phyloP scores from a whole-genome alignment of 2,797 vertebrate species.

The Nannoperca australis region DNA sequence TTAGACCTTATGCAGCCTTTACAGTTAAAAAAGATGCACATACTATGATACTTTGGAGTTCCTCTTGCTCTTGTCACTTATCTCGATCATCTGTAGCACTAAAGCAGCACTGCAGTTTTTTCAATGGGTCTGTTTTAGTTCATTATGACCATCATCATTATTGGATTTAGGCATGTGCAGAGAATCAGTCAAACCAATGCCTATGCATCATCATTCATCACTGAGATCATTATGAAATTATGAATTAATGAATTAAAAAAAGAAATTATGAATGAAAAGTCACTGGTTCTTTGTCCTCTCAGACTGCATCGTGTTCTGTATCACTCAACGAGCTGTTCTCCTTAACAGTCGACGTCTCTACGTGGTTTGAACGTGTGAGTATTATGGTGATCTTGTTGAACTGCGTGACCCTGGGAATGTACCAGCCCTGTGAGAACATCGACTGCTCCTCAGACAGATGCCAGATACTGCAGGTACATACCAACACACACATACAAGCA shows the following conservation, averaged over 20 bases:
- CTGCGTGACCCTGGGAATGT: constrained; percentile 98
- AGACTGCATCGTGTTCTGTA: not conserved
- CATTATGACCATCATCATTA: not conserved
- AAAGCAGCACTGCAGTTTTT: not conserved
- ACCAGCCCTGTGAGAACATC: constrained; percentile 97
- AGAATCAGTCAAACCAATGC: no score
- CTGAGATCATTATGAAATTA: not conserved
- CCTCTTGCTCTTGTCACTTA: not conserved
- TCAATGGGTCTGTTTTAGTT: not conserved
- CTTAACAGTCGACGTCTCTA: constrained; percentile 59
- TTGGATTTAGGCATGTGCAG: not conserved
- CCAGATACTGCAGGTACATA: constrained; percentile 79
- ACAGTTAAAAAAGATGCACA: not conserved
- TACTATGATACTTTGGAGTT: not conserved
- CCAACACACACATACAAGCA: constrained; percentile 9
- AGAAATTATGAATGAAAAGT: not conserved
- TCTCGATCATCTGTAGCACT: not conserved
- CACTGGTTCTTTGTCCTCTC: not conserved
- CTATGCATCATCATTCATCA: not conserved
- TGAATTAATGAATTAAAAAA: not conserved
- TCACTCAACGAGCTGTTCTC: constrained; percentile 24
- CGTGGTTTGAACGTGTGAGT: constrained; percentile 86
- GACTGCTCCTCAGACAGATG: constrained; percentile 90
- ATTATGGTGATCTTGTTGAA: constrained; percentile 98
- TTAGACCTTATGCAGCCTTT: not conserved